phyloP scores from a whole-genome alignment of 2,797 vertebrate genomes.

The Clarias laeviceps region DNA sequence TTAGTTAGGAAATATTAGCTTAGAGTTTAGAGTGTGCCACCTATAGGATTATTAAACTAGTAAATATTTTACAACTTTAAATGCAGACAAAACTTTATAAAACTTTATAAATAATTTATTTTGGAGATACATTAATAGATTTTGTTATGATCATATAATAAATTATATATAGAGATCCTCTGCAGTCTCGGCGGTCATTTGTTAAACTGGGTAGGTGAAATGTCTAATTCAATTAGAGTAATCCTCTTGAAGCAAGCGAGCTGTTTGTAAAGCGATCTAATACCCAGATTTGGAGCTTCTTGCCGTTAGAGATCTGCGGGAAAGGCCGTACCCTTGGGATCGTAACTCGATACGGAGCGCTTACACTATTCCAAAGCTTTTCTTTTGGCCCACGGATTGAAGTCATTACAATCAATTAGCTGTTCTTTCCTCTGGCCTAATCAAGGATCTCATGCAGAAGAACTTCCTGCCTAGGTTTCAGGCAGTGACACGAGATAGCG shows the following conservation, averaged over 20 bases:
- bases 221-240: slow-evolving; percentile 19
- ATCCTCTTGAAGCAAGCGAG: slow-evolving; percentile 29
- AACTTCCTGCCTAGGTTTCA: slow-evolving; percentile 57
- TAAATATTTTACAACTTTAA: no score
- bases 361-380: slow-evolving; percentile 42
- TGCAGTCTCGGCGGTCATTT: slow-evolving; percentile 11
- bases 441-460: slow-evolving; percentile 60
- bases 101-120: no score
- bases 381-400: slow-evolving; percentile 55
- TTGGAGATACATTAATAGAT: no score
- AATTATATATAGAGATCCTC: no score
- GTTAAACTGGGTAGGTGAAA: slow-evolving; percentile 16
- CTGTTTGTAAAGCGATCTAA: slow-evolving; percentile 23
- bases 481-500: slow-evolving; percentile 55
- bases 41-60: no score
- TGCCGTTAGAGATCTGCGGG: slow-evolving; percentile 18
- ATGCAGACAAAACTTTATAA: no score
- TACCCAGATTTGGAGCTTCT: neutral
- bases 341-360: slow-evolving; percentile 45
- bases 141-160: no score
- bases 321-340: slow-evolving; percentile 29
- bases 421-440: slow-evolving; percentile 62
- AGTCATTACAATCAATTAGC: slow-evolving; percentile 68
- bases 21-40: no score
- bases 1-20: no score